These are phyloP conservation scores for Mamestra brassicae DNA, from an alignment of 2,888 invertebrate genomes.

Conservation along the genomic window DNA sequence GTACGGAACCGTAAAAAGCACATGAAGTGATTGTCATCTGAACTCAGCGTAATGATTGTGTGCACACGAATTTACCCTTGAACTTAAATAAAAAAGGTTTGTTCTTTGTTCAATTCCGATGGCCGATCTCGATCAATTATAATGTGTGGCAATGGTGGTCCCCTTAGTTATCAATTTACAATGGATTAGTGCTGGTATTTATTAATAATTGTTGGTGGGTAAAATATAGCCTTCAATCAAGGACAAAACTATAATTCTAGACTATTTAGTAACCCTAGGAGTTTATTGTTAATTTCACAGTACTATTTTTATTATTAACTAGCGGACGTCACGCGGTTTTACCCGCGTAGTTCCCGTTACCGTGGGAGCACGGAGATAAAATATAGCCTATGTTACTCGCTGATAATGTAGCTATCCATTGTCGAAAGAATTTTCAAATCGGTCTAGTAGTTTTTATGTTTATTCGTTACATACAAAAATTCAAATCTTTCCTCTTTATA, in stretches of 20 bases:
- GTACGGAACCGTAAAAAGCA: neutral
- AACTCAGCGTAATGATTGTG: constrained; percentile 10
- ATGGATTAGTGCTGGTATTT: constrained; percentile 25
- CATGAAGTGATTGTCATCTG: constrained; percentile 38
- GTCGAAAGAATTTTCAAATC: too few species aligned
- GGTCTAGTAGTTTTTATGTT: too few species aligned
- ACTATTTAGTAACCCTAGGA: constrained; percentile 6
- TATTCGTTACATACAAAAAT: too few species aligned
- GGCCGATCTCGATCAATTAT: constrained; percentile 22
- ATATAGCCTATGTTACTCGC: too few species aligned
- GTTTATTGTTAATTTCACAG: too few species aligned
- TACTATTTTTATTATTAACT: too few species aligned
- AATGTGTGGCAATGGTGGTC: constrained; percentile 13
- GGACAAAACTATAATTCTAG: neutral
- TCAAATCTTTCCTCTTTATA: too few species aligned
- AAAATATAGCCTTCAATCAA: constrained; percentile 17
- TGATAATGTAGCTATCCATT: too few species aligned
- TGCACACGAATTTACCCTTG: constrained; percentile 48
- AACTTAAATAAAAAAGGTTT: constrained; percentile 17
- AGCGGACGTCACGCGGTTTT: too few species aligned
- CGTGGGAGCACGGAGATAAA: too few species aligned
- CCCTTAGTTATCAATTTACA: constrained; percentile 31
- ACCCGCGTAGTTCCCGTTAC: too few species aligned
- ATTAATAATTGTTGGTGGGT: constrained; percentile 10
- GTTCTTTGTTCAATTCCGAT: constrained; percentile 21